phyloP scores from a whole-genome alignment of 2,113 vertebrate genomes.

The Parus major region DNA sequence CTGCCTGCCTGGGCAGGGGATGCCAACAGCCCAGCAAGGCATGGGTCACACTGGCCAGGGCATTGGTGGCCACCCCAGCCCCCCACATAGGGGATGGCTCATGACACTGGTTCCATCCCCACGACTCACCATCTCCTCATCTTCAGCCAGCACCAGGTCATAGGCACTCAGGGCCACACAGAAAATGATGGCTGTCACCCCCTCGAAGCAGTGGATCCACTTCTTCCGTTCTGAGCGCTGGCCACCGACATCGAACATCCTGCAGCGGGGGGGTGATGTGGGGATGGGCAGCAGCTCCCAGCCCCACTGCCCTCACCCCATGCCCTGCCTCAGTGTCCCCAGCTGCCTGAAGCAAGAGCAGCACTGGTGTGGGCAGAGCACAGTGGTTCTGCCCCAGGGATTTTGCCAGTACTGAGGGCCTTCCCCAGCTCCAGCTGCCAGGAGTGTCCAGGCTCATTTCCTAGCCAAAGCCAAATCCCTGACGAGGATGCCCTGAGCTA shows the following conservation, averaged over 20 bases:
- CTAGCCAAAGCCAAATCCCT: background rate
- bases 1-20: background rate
- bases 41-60: background rate
- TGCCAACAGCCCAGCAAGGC: background rate
- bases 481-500: accelerated
- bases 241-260: conserved; percentile 98
- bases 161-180: conserved; percentile 97
- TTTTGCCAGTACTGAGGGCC: background rate
- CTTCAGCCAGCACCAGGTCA: conserved; percentile 96
- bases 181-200: conserved; percentile 98
- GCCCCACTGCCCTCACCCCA: accelerated
- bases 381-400: accelerated
- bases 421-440: accelerated
- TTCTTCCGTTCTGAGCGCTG: conserved; percentile 98
- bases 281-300: accelerated
- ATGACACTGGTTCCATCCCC: accelerated
- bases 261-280: background rate
- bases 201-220: conserved; percentile 99
- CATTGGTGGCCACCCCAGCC: background rate
- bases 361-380: accelerated
- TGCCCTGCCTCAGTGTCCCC: background rate
- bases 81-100: accelerated
- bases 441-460: background rate
- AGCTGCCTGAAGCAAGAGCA: background rate
- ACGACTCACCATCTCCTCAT: conserved; percentile 95